These are phyloP conservation scores for Tuberolachnus salignus DNA, from an alignment of 2,888 invertebrate genomes.

Conservation along the genomic window DNA sequence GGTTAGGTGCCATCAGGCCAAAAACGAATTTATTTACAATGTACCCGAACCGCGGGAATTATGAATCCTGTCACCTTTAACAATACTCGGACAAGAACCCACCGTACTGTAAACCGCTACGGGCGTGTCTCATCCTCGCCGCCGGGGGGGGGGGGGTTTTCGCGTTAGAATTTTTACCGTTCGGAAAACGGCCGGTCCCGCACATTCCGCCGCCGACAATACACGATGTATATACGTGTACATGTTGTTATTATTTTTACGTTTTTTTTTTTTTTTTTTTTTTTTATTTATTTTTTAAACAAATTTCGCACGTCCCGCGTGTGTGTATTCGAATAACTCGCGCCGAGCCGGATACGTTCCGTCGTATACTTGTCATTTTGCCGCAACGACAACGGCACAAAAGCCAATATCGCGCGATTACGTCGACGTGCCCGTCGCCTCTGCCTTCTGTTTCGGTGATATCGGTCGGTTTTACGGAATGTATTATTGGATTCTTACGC, in stretches of 20 bases:
- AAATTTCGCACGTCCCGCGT: neutral
- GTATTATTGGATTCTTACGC: slow-evolving; percentile 26
- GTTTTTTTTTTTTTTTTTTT: too few relatives aligned
- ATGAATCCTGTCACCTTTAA: slow-evolving; percentile 52
- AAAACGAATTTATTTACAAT: slow-evolving; percentile 53
- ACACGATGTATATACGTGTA: too few relatives aligned
- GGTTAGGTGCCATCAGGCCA: neutral
- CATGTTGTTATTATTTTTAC: too few relatives aligned
- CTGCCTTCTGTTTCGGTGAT: too few relatives aligned
- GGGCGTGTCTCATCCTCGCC: neutral
- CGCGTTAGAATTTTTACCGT: slow-evolving; percentile 2
- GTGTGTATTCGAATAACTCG: slow-evolving; percentile 22
- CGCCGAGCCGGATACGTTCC: neutral
- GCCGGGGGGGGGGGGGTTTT: neutral
- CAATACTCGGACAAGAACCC: slow-evolving; percentile 39
- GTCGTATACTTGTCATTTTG: slow-evolving; percentile 31
- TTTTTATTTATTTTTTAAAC: neutral
- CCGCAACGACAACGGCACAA: too few relatives aligned
- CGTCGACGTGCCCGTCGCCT: too few relatives aligned
- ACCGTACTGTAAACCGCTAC: slow-evolving; percentile 28
- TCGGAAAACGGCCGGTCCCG: neutral
- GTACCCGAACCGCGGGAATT: slow-evolving; percentile 43
- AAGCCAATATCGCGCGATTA: slow-evolving; percentile 17
- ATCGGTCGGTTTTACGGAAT: slow-evolving; percentile 22
- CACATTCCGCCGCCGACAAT: too few relatives aligned